Percentiles rank a stretch among this genome's conserved stretches.
Evolutionary conservation across 2,113 vertebrate species (phyloP).

Genomic region (Heterotis niloticus): DNA sequence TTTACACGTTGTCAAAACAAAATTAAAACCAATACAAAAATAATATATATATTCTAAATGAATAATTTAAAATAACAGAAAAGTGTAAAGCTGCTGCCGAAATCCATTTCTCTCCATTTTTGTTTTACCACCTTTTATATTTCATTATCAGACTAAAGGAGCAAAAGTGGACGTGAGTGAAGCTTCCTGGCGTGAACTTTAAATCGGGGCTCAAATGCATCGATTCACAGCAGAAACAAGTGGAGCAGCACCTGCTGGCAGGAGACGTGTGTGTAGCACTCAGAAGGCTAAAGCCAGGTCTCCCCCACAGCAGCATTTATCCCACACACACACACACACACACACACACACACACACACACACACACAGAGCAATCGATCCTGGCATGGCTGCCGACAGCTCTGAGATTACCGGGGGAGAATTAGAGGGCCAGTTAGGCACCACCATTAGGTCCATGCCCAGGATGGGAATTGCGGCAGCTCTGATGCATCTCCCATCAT

Average conservation of each 20-base stretch:
- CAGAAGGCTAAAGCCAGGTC: neutral
- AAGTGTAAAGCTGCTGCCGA: neutral
- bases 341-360: too few relatives aligned
- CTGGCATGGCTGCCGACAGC: slow-evolving; percentile 20
- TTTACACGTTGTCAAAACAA: neutral
- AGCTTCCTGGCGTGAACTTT: neutral
- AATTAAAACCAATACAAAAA: neutral
- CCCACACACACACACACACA: slow-evolving; percentile 22
- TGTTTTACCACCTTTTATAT: neutral
- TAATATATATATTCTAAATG: too few relatives aligned
- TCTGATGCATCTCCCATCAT: neutral
- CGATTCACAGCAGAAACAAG: neutral
- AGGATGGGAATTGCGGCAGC: neutral
- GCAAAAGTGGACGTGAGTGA: neutral
- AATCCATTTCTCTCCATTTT: neutral
- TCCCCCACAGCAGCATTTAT: slow-evolving; percentile 15
- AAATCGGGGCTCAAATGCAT: neutral
- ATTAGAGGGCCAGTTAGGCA: slow-evolving; percentile 20
- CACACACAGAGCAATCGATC: slow-evolving; percentile 23
- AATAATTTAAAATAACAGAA: neutral
- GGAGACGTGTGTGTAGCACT: neutral
- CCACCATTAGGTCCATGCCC: slow-evolving; percentile 10
- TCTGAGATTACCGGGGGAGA: slow-evolving; percentile 20
- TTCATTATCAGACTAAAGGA: neutral
- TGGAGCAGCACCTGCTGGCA: neutral